These are phyloP conservation scores for Sinocyclocheilus maitianheensis DNA, from an alignment of 2,113 vertebrate genomes.

Conservation along the genomic window DNA sequence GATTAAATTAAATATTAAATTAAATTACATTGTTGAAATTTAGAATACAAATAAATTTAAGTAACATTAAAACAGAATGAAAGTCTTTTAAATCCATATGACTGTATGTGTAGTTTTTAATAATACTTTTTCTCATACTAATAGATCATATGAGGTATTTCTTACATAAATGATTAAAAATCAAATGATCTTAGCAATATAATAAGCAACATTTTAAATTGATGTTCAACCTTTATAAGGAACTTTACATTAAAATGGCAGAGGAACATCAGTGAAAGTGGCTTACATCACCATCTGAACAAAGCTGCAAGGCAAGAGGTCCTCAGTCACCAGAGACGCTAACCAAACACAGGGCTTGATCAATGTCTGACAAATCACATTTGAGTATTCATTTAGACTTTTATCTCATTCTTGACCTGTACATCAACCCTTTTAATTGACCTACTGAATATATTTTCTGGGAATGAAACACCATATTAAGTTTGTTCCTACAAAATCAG, in stretches of 20 bases:
- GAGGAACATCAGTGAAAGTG: too few relatives aligned
- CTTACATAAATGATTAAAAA: not conserved
- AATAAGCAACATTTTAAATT: not conserved
- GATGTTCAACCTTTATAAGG: not conserved
- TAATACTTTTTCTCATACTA: not conserved
- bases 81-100: not conserved
- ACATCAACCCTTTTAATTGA: not conserved
- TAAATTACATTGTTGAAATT: not conserved
- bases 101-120: not conserved
- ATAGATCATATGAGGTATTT: not conserved
- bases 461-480: not conserved
- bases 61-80: not conserved
- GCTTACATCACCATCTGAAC: not conserved
- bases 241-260: not conserved
- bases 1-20: too few relatives aligned
- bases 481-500: not conserved
- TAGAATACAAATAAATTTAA: not conserved
- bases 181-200: not conserved
- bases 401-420: not conserved
- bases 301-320: not conserved
- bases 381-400: not conserved
- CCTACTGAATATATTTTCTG: not conserved
- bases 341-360: not conserved
- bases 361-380: not conserved
- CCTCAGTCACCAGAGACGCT: not conserved